Evolutionary conservation across 2,113 vertebrate genomes (phyloP), one percentile per base, ranked within the genome.

Genomic region (Thunnus thynnus): DNA sequence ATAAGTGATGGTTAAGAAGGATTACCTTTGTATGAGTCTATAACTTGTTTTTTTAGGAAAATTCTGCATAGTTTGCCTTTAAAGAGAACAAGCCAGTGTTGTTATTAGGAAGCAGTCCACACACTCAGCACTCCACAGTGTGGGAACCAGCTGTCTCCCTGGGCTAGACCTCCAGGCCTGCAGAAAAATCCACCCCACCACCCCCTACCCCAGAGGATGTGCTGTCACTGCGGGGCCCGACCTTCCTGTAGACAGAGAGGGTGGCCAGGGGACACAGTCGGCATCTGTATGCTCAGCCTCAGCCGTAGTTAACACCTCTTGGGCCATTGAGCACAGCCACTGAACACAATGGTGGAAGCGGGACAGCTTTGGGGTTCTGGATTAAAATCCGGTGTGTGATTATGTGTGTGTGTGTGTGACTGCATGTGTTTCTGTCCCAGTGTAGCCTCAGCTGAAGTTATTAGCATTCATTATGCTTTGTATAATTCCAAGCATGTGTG

Each of bases 121-220:
- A 57, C 58, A 72, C 82, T 32, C 14, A 1, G 25, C 46, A 61
- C 78, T 73, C 47, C 48, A 72, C 72, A 82, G 69, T 85, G 83
- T 90, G 90, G 87, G 89, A 92, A 89, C 75, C 72, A 75, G 75
- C 82, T 44, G 78, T 87, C 72, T 89, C 88, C 64, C 82, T 61
- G 72, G 76, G 78, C 62, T 44, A 52, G 78, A 92, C 82, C 86
- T 83, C 75, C 75, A 70, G 78, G 48, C 68, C 30, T 46, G 66
- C 73, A 86, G 50, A 87, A 85, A 72, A 78, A 56, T 41, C 69
- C 32, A 16, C 64, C 48, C 48, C 54, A 36, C 56, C 58, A 46
- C 56, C 76, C 68, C 73, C 68, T 56, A 62, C 52, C 61, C 73
- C 16, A 55, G 48, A 82, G 82, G 83, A 90, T 58, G 72, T 80